Conservation (phyloP, 2,797 vertebrate species). For the Graptemys geographica region DNA sequence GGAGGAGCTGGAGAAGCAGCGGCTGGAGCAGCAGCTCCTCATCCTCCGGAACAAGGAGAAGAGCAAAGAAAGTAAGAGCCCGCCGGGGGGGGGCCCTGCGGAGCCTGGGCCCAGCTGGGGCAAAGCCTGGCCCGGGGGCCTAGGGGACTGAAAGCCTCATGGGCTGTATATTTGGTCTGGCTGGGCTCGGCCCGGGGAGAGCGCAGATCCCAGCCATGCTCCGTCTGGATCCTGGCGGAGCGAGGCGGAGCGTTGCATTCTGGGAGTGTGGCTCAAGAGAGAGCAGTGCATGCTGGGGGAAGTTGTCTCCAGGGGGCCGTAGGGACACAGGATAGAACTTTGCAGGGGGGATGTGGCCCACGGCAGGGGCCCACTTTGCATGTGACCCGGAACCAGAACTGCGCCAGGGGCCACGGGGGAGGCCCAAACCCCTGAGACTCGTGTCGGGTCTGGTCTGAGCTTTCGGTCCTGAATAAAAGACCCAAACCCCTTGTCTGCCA, state of each 20-base stretch:
- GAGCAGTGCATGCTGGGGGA: not conserved
- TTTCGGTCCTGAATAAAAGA: not conserved
- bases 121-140: not conserved
- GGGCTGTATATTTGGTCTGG: no score
- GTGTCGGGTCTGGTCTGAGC: not conserved
- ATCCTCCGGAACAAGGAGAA: constrained; percentile 88
- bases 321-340: not conserved
- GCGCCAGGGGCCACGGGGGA: not conserved
- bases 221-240: not conserved
- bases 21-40: constrained; percentile 92
- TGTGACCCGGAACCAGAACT: not conserved
- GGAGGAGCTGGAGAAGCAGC: constrained; percentile 94
- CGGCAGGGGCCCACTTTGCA: not conserved
- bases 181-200: not conserved
- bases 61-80: constrained; percentile 85
- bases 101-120: not conserved
- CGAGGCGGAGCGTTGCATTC: not conserved
- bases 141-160: not conserved
- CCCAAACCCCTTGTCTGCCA: not conserved
- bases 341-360: not conserved
- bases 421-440: not conserved
- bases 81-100: no score
- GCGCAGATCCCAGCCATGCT: not conserved
- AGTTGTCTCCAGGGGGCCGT: not conserved
- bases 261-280: not conserved